A percentile compares a stretch with the other conserved stretches of the same genome.
Evolutionary conservation across 2,113 vertebrate genomes (phyloP).

Genomic region (Egretta garzetta): DNA sequence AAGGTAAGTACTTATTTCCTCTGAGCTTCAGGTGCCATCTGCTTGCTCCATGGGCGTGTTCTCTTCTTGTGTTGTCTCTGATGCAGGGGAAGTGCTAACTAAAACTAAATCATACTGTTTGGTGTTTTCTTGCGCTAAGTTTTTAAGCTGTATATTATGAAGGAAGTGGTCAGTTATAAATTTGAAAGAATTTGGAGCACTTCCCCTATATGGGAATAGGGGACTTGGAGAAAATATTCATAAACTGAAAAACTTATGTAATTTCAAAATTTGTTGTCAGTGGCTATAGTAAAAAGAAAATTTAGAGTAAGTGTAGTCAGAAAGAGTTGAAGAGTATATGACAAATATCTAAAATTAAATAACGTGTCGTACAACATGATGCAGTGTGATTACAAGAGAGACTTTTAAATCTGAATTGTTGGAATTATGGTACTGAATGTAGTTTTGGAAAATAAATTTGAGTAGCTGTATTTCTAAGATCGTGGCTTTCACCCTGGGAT

Average conservation of each 20-base stretch:
- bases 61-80: not conserved
- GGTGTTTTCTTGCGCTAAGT: not conserved
- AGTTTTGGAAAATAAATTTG: not conserved
- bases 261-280: not conserved
- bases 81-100: not conserved
- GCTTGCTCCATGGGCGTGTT: not conserved
- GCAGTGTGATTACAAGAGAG: not conserved
- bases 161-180: not conserved
- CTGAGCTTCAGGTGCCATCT: not conserved
- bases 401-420: not conserved
- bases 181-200: not conserved
- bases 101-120: not conserved
- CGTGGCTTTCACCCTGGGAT: not conserved
- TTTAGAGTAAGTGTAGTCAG: not conserved
- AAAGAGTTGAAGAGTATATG: not conserved
- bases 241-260: not conserved
- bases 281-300: not conserved
- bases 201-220: not conserved
- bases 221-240: not conserved
- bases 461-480: not conserved
- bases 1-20: slow-evolving; percentile 68
- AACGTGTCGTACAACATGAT: not conserved
- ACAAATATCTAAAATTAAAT: not conserved
- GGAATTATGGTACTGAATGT: not conserved
- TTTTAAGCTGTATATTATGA: not conserved